Evolutionary conservation across 1,140 invertebrate genomes (phyloP), one percentile per base, ranked within the genome.

Genomic region (Lordiphosa stackelbergi): DNA sequence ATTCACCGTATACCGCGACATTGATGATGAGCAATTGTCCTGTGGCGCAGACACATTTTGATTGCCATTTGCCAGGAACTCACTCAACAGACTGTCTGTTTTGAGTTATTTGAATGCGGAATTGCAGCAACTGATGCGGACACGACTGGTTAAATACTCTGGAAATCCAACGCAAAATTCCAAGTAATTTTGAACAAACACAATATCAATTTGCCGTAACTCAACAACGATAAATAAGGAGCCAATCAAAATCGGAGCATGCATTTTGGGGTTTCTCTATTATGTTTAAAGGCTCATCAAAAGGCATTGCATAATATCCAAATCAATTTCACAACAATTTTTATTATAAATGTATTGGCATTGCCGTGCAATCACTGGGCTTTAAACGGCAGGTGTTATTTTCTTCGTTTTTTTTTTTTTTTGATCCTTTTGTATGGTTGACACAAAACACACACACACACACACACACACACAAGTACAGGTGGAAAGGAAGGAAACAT

Each of bases 241-340:
- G 28, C 7, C 24, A 46, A 46, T 46, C 24, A 13, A 46, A 46
- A 46, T 46, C 43, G 12, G 11, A 46, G 13, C 31, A n/a, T 13
- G 10, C 11, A 19, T 28, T 45, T 45, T 11, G 24, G 31, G 43
- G 24, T 49, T 58, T 66, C 28, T 41, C 40, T 78, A 63, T 64
- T 73, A 72, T 68, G 63, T 72, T 72, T 72, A 53, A 56, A 37
- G 46, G 55, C 47, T 40, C 73, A 58, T 77, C 63, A 72, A 70
- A 78, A 22, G 4, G 4, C 19, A 24, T 64, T 64, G 60, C 61
- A 64, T 64, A 64, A 64, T 64, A 64, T 54, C 60, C 53, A 64
- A 64, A 64, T 66, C 63, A 66, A 66, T 66, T 57, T 66, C 52
- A 42, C 28, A 12, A 41, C 16, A 41, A 16, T 41, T 41, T 41